phyloP scores from a whole-genome alignment of 2,888 invertebrate species.

The Agriopis aurantiaria region DNA sequence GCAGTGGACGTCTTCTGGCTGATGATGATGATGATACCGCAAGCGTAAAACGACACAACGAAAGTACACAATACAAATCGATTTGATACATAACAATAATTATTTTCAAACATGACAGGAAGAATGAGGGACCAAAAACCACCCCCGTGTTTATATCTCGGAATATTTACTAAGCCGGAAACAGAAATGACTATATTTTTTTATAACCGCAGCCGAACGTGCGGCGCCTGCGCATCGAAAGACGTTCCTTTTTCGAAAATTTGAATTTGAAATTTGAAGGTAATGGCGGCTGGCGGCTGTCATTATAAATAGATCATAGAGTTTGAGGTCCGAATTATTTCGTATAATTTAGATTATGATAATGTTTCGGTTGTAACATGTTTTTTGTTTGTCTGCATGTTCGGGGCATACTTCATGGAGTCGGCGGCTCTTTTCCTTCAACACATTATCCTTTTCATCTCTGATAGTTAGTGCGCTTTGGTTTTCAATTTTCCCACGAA shows the following conservation, averaged over 20 bases:
- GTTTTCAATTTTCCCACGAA: neutral
- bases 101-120: constrained; percentile 42
- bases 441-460: neutral
- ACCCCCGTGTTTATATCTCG: constrained; percentile 44
- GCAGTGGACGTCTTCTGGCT: too few species aligned
- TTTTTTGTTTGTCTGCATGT: constrained; percentile 28
- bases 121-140: constrained; percentile 46
- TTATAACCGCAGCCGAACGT: constrained; percentile 56
- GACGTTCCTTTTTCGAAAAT: constrained; percentile 53
- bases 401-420: neutral
- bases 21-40: too few species aligned
- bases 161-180: constrained; percentile 55
- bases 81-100: constrained; percentile 51
- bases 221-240: constrained; percentile 55
- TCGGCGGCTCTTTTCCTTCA: constrained; percentile 8
- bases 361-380: constrained; percentile 55
- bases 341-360: constrained; percentile 65
- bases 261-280: constrained; percentile 67
- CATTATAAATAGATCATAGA: constrained; percentile 74
- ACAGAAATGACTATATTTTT: constrained; percentile 63
- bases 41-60: constrained; percentile 24
- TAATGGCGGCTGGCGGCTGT: constrained; percentile 66
- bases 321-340: constrained; percentile 43
- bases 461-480: neutral
- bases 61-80: constrained; percentile 43